Percentiles rank a stretch among this genome's conserved stretches.
Conservation (phyloP, 2,888 invertebrate genomes). For the Synanthedon myopaeformis region DNA sequence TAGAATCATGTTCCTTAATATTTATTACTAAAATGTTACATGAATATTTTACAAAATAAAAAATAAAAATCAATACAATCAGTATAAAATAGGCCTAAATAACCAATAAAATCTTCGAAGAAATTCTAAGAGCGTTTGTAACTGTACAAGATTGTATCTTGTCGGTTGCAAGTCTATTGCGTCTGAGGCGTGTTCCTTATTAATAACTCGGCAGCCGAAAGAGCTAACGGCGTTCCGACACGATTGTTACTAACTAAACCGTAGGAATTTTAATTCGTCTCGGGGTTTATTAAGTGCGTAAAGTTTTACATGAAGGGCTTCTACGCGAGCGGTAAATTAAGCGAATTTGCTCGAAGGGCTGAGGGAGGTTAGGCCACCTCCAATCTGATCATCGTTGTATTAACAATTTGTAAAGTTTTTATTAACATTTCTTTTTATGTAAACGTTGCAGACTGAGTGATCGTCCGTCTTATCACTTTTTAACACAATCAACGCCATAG, state of each 20-base stretch:
- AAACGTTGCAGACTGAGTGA: neutral
- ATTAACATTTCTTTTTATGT: slow-evolving; percentile 6
- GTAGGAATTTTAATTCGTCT: slow-evolving; percentile 65
- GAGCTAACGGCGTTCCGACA: slow-evolving; percentile 57
- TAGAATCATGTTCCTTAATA: too few relatives aligned
- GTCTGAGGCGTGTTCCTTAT: slow-evolving; percentile 44
- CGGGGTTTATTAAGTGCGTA: slow-evolving; percentile 67
- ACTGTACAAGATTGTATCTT: neutral
- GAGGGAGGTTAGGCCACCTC: slow-evolving; percentile 25
- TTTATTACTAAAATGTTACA: too few relatives aligned
- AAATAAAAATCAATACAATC: too few relatives aligned
- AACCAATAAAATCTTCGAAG: too few relatives aligned
- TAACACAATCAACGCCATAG: too few relatives aligned
- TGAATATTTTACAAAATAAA: too few relatives aligned
- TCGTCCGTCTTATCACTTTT: neutral
- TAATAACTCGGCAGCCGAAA: slow-evolving; percentile 48
- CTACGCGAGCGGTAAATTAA: slow-evolving; percentile 53
- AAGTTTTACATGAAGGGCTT: slow-evolving; percentile 50
- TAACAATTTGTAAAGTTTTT: slow-evolving; percentile 35
- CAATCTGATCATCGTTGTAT: slow-evolving; percentile 44
- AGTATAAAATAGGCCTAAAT: too few relatives aligned
- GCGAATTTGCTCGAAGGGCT: slow-evolving; percentile 50
- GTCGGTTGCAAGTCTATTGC: slow-evolving; percentile 3
- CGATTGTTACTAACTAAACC: slow-evolving; percentile 63
- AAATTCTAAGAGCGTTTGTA: too few relatives aligned